Percentiles rank a stretch among this genome's conserved stretches.
These are phyloP conservation scores for Typhlichthys eigenmanni DNA, from an alignment of 2,797 vertebrate species.

Conservation along the genomic window DNA sequence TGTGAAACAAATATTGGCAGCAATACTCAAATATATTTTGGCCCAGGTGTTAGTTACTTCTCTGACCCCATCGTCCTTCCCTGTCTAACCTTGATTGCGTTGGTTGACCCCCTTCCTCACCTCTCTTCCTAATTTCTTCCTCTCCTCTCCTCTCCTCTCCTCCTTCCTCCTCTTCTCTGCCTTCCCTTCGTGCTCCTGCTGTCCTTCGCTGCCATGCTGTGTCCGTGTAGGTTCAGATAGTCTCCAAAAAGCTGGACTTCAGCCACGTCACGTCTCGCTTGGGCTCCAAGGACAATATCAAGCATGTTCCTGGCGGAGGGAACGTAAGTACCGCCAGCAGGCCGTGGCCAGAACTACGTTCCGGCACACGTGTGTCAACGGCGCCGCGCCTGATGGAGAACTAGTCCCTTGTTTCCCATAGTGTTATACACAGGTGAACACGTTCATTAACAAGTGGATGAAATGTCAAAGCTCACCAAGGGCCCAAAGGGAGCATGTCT, in stretches of 20 bases:
- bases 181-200: conserved; percentile 59
- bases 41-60: conserved; percentile 6
- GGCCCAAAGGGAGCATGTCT: neutral
- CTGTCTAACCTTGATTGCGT: conserved; percentile 45
- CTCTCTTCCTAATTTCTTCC: neutral
- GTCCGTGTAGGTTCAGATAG: conserved; percentile 95
- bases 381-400: neutral
- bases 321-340: conserved; percentile 86
- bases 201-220: conserved; percentile 81
- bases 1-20: neutral
- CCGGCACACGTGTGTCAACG: conserved; percentile 4
- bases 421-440: too few species aligned
- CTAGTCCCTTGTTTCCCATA: neutral
- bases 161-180: conserved; percentile 26
- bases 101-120: conserved; percentile 29
- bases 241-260: conserved; percentile 99
- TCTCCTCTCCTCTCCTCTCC: conserved; percentile 34
- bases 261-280: conserved; percentile 97
- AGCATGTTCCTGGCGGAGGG: conserved; percentile 99
- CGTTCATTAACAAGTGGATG: neutral
- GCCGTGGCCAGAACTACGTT: conserved; percentile 18
- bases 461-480: neutral
- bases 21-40: conserved; percentile 2
- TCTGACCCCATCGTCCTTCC: conserved; percentile 29
- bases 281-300: conserved; percentile 99